Evolutionary conservation across 2,113 vertebrate genomes (phyloP).

Genomic region (Percina caprodes): DNA sequence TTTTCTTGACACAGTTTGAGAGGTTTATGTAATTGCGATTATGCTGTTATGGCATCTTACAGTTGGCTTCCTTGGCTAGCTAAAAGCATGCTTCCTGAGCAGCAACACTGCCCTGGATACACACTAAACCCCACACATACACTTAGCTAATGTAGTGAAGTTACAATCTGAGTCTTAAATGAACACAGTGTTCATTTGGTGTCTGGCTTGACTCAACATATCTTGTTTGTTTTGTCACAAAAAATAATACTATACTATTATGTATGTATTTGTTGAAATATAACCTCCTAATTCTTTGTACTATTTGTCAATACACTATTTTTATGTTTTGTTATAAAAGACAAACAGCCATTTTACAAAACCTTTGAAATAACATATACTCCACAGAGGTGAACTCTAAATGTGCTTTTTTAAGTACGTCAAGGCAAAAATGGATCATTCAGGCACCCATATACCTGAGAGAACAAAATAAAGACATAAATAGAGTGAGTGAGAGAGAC

Average conservation of each 20-base stretch:
- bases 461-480: constrained; percentile 70
- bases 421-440: constrained; percentile 39
- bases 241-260: no score
- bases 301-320: background rate
- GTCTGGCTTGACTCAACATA: constrained; percentile 27
- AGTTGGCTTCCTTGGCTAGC: constrained; percentile 68
- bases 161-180: constrained; percentile 45
- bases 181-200: constrained; percentile 38
- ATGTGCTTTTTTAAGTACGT: constrained; percentile 32
- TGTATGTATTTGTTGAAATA: constrained; percentile 1
- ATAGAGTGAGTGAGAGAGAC: constrained; percentile 60
- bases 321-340: constrained; percentile 28
- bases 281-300: background rate
- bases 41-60: constrained; percentile 69
- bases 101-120: constrained; percentile 73
- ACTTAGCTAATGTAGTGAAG: constrained; percentile 50
- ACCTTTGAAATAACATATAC: constrained; percentile 12
- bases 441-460: constrained; percentile 50
- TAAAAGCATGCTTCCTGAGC: constrained; percentile 77
- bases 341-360: constrained; percentile 6
- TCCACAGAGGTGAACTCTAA: constrained; percentile 24
- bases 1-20: constrained; percentile 66
- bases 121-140: constrained; percentile 67
- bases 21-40: constrained; percentile 70
- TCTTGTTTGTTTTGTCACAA: constrained; percentile 18